Percentiles rank a stretch among this genome's conserved stretches.
phyloP scores from a whole-genome alignment of 1,140 invertebrate species.

The Lasaia peninsularis region DNA sequence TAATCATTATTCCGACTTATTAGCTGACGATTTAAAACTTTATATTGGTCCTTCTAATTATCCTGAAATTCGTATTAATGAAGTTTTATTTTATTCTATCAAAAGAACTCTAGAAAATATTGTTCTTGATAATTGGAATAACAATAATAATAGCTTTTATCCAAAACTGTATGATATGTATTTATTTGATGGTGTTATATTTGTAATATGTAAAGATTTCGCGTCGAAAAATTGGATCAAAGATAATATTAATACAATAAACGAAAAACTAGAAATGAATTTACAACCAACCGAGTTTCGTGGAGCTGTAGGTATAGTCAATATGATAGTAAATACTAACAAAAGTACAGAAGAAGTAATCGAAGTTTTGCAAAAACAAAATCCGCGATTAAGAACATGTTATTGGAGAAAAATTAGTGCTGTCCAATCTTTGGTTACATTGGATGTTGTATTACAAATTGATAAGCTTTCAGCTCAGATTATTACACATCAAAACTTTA shows the following conservation, averaged over 20 bases:
- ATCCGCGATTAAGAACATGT: conserved; percentile 56
- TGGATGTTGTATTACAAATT: conserved; percentile 59
- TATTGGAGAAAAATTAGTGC: conserved; percentile 63
- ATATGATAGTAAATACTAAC: conserved; percentile 45
- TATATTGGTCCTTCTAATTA: conserved; percentile 60
- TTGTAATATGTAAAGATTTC: conserved; percentile 54
- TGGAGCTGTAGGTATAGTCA: conserved; percentile 61
- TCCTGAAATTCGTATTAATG: conserved; percentile 52
- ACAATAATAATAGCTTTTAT: conserved; percentile 26
- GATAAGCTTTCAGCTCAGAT: conserved; percentile 62
- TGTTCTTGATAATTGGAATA: conserved; percentile 34
- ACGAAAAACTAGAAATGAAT: conserved; percentile 34
- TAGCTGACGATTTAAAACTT: conserved; percentile 60
- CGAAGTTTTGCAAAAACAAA: conserved; percentile 46
- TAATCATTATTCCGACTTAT: conserved; percentile 53
- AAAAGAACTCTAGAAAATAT: conserved; percentile 47
- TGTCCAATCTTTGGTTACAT: conserved; percentile 36
- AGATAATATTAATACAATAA: conserved; percentile 32
- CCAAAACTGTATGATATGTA: conserved; percentile 62
- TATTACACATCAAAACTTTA: conserved; percentile 43
- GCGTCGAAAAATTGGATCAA: conserved; percentile 47
- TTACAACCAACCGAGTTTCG: conserved; percentile 58
- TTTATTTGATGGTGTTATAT: conserved; percentile 64
- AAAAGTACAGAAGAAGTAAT: conserved; percentile 50
- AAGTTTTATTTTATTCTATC: conserved; percentile 43